These are phyloP conservation scores for Drosophila anomalipes DNA, from an alignment of 2,888 invertebrate genomes.

Conservation along the genomic window DNA sequence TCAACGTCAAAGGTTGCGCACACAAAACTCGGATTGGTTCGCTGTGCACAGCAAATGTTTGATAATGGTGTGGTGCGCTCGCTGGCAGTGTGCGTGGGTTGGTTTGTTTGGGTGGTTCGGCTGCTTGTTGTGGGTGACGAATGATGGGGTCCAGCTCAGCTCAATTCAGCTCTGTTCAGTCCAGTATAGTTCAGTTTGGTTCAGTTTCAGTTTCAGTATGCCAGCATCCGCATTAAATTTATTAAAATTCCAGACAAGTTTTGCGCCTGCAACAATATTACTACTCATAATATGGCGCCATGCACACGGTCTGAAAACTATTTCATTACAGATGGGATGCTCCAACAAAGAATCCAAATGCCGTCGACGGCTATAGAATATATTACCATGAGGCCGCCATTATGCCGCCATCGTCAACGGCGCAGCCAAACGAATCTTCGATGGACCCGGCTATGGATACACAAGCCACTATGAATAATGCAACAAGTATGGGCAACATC, in stretches of 20 bases:
- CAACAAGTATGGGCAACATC: constrained; percentile 76
- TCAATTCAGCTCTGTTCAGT: not conserved
- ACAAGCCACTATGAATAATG: constrained; percentile 76
- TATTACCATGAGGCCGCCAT: constrained; percentile 91
- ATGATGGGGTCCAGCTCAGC: constrained; percentile 4
- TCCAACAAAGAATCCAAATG: constrained; percentile 92
- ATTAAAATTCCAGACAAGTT: constrained; percentile 79
- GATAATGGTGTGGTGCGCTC: not conserved
- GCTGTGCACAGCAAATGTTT: constrained; percentile 7
- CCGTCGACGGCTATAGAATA: constrained; percentile 93
- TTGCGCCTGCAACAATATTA: constrained; percentile 80
- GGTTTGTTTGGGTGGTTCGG: not conserved
- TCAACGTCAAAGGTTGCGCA: constrained; percentile 77
- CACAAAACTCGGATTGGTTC: constrained; percentile 29
- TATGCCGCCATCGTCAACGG: constrained; percentile 65
- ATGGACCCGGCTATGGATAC: constrained; percentile 60
- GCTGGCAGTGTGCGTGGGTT: not conserved
- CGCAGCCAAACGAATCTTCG: constrained; percentile 53
- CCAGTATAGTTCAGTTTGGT: not conserved
- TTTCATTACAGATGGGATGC: constrained; percentile 89
- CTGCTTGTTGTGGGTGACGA: constrained; percentile 4
- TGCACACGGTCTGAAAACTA: constrained; percentile 71
- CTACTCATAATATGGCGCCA: constrained; percentile 76
- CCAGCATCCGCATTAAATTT: constrained; percentile 68
- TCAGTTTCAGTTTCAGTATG: constrained; percentile 1